Conservation (phyloP, 2,113 vertebrate genomes). For the Mobula hypostoma region DNA sequence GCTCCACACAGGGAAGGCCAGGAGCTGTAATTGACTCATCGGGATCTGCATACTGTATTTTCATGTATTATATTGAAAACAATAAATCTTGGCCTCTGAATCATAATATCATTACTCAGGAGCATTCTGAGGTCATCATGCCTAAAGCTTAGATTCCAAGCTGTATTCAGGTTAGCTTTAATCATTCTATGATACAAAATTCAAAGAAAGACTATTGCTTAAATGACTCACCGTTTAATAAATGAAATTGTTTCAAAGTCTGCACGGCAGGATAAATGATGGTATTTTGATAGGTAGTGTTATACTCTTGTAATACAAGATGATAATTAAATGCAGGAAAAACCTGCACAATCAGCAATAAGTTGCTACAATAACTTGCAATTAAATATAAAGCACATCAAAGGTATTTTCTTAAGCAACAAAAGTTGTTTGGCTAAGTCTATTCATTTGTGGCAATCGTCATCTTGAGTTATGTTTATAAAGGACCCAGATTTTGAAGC, state of each 20-base stretch:
- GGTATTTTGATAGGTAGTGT: neutral
- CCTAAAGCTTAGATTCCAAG: neutral
- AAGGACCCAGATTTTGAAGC: neutral
- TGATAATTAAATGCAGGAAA: neutral
- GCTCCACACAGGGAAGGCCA: neutral
- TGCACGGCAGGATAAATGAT: neutral
- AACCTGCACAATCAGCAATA: neutral
- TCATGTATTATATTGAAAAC: neutral
- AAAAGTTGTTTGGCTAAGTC: neutral
- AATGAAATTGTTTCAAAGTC: neutral
- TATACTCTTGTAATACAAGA: neutral
- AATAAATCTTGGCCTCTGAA: neutral
- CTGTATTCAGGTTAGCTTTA: neutral
- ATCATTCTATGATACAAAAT: neutral
- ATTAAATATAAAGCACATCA: neutral
- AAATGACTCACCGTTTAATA: neutral
- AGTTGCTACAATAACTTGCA: neutral
- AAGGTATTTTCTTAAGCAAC: neutral
- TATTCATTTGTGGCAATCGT: neutral
- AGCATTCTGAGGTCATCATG: neutral
- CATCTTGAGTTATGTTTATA: slow-evolving; percentile 5
- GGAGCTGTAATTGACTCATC: neutral
- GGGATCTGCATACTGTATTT: neutral
- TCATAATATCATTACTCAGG: neutral
- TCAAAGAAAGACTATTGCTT: too few relatives aligned